phyloP scores from a whole-genome alignment of 2,888 invertebrate genomes.

The Lycaena phlaeas region DNA sequence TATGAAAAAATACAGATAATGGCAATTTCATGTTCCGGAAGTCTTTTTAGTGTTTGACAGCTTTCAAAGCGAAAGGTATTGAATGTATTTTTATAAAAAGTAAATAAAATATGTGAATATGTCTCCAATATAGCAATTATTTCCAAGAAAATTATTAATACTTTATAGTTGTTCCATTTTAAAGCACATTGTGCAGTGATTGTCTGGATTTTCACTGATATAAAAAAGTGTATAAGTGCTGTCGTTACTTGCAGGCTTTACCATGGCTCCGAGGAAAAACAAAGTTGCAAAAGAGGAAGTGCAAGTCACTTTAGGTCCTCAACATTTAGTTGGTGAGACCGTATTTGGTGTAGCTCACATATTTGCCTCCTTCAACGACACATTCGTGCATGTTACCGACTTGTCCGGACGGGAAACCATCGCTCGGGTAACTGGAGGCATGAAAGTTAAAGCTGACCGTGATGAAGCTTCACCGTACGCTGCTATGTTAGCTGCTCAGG shows the following conservation, averaged over 20 bases:
- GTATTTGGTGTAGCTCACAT: slow-evolving; percentile 99
- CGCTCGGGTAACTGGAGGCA: slow-evolving; percentile 96
- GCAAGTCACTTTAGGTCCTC: slow-evolving; percentile 95
- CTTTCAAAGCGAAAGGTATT: slow-evolving; percentile 64
- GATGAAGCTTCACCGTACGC: slow-evolving; percentile 99
- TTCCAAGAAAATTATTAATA: slow-evolving; percentile 17
- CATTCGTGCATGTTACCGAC: slow-evolving; percentile 99
- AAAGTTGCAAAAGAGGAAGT: slow-evolving; percentile 98
- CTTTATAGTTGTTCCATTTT: slow-evolving; percentile 17
- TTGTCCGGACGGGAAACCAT: slow-evolving; percentile 97
- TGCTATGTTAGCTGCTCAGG: slow-evolving; percentile 99
- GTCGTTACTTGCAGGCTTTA: slow-evolving; percentile 64
- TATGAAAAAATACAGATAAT: not conserved
- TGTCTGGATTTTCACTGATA: slow-evolving; percentile 50
- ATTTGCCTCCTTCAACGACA: slow-evolving; percentile 99
- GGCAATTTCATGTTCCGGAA: slow-evolving; percentile 4
- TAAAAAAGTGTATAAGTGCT: slow-evolving; percentile 50
- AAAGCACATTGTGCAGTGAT: slow-evolving; percentile 34
- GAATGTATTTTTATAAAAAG: slow-evolving; percentile 31
- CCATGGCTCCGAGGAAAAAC: slow-evolving; percentile 98
- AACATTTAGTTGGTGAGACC: slow-evolving; percentile 96
- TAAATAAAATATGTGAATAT: slow-evolving; percentile 24
- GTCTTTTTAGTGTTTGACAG: slow-evolving; percentile 67
- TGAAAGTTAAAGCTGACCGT: slow-evolving; percentile 99
- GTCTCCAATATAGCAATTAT: slow-evolving; percentile 31